These are phyloP conservation scores for Conistra vaccinii DNA, from an alignment of 2,888 invertebrate species.

Conservation along the genomic window DNA sequence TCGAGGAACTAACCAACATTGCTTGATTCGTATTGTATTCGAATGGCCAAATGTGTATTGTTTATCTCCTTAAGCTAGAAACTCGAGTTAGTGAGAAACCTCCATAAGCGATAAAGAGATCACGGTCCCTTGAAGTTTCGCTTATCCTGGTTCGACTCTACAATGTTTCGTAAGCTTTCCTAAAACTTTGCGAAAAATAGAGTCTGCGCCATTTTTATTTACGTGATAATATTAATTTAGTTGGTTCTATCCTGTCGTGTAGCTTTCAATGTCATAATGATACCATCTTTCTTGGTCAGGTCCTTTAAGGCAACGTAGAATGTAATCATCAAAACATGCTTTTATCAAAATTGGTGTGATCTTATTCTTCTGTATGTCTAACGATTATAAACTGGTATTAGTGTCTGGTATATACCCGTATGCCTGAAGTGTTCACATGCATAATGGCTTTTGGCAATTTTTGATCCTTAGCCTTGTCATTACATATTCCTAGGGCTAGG, in stretches of 20 bases:
- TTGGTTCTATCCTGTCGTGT: neutral
- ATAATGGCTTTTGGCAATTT: neutral
- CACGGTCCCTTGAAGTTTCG: too few relatives aligned
- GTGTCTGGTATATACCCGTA: neutral
- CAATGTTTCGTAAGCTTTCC: neutral
- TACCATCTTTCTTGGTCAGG: neutral
- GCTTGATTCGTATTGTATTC: too few relatives aligned
- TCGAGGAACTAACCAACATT: too few relatives aligned
- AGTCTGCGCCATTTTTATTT: neutral
- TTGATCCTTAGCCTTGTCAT: neutral
- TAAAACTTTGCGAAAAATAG: neutral
- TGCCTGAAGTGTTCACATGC: neutral
- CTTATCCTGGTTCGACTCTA: too few relatives aligned
- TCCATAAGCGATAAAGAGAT: too few relatives aligned
- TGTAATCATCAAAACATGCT: neutral
- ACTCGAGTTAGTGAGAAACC: too few relatives aligned
- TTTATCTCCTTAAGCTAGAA: too few relatives aligned
- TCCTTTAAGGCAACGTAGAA: neutral
- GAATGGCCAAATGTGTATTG: too few relatives aligned
- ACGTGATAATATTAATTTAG: slow-evolving; percentile 1
- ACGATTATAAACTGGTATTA: neutral
- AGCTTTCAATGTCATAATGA: neutral
- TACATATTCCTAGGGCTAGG: neutral
- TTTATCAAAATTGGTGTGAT: neutral
- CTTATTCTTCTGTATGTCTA: neutral